A percentile compares a stretch with the other conserved stretches of the same genome.
Conservation (phyloP, 2,113 vertebrate species). For the Gambusia holbrooki region DNA sequence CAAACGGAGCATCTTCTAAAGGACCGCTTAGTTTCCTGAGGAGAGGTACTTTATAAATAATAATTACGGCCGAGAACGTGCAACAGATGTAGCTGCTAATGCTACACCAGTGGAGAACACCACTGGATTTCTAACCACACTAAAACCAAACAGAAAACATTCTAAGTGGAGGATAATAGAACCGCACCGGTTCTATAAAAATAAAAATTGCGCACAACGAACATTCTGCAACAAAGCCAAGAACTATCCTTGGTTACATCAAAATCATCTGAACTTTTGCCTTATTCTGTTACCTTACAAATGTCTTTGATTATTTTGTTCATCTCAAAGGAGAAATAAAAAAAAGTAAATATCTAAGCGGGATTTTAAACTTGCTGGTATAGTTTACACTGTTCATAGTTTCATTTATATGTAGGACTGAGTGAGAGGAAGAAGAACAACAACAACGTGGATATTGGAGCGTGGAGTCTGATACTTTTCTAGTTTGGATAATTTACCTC, state of each 20-base stretch:
- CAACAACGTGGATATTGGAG: no score
- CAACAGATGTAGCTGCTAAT: no score
- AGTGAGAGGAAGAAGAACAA: no score
- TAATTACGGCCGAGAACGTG: no score
- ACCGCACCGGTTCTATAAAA: background rate
- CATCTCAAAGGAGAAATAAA: background rate
- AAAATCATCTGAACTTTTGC: background rate
- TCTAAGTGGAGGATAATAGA: no score
- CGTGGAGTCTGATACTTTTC: no score
- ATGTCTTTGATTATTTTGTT: background rate
- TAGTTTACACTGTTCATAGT: no score
- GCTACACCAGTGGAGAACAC: no score
- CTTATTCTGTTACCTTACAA: background rate
- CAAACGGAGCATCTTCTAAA: conserved; percentile 1
- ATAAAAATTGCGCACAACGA: background rate
- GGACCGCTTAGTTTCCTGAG: no score
- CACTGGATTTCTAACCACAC: no score
- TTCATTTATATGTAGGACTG: background rate
- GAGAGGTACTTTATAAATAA: background rate
- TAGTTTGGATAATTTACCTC: no score
- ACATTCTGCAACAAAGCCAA: background rate
- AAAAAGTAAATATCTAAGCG: background rate
- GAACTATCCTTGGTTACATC: background rate
- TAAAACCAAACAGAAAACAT: no score
- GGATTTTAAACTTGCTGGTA: background rate